phyloP scores from a whole-genome alignment of 2,113 vertebrate species.

The Numida meleagris region DNA sequence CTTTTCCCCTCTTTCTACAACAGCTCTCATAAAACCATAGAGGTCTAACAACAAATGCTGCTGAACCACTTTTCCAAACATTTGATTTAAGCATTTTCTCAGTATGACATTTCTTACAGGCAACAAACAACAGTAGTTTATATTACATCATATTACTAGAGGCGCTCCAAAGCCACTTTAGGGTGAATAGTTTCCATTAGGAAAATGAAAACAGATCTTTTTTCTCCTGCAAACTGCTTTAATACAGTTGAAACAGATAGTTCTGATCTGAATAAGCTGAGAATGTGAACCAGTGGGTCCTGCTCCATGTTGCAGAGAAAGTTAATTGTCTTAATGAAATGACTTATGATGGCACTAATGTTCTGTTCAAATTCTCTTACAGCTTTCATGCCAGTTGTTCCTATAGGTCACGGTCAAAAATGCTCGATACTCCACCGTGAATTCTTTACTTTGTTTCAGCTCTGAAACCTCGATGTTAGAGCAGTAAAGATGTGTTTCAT shows the following conservation, averaged over 20 bases:
- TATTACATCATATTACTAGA: background rate
- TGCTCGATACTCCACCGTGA: background rate
- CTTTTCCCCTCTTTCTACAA: background rate
- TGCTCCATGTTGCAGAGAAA: background rate
- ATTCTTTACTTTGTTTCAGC: background rate
- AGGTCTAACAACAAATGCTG: background rate
- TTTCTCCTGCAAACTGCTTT: background rate
- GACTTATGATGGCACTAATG: background rate
- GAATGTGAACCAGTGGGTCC: background rate
- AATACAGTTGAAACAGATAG: background rate
- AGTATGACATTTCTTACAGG: background rate
- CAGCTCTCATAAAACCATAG: background rate
- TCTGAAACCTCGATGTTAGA: background rate
- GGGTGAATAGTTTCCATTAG: constrained; percentile 8
- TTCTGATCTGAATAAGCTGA: background rate
- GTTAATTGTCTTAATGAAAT: background rate
- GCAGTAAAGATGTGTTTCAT: background rate
- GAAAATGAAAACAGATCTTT: constrained; percentile 13
- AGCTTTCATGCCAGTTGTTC: background rate
- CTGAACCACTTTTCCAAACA: background rate
- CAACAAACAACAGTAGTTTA: background rate
- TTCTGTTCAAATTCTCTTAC: background rate
- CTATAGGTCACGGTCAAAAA: background rate
- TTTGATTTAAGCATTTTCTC: background rate
- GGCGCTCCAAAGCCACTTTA: background rate